Conservation (phyloP, 2,888 invertebrate genomes). For the Lymantria monacha region DNA sequence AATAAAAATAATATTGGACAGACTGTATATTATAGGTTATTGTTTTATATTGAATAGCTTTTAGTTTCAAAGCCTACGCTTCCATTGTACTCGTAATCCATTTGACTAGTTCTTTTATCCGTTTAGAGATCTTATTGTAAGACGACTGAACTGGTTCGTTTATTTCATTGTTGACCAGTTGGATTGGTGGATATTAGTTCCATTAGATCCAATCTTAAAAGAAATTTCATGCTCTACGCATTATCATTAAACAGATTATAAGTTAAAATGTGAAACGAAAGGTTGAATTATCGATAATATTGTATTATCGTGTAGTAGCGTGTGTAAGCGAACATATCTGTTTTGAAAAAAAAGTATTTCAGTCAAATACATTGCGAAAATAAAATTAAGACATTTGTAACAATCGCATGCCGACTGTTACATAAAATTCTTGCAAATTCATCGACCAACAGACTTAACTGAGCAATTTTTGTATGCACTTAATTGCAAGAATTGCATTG, state of each 20-base stretch:
- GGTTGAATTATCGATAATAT: slow-evolving; percentile 2
- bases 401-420: slow-evolving; percentile 33
- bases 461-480: slow-evolving; percentile 16
- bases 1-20: not conserved
- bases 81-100: not conserved
- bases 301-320: too few relatives aligned
- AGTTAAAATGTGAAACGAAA: not conserved
- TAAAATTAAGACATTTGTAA: slow-evolving; percentile 36
- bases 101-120: slow-evolving; percentile 1
- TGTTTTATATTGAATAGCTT: not conserved
- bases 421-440: slow-evolving; percentile 30
- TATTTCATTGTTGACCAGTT: too few relatives aligned
- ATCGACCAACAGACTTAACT: slow-evolving; percentile 10
- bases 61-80: not conserved
- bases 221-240: too few relatives aligned
- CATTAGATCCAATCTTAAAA: too few relatives aligned
- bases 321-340: slow-evolving; percentile 8
- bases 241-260: too few relatives aligned
- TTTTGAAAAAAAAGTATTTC: slow-evolving; percentile 21
- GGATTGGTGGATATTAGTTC: too few relatives aligned
- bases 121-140: slow-evolving; percentile 1
- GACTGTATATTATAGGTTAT: not conserved
- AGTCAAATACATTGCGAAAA: slow-evolving; percentile 24
- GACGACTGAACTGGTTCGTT: not conserved
- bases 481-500: slow-evolving; percentile 21